Evolutionary conservation across 2,888 invertebrate species (phyloP).

Genomic region (Hanleya hanleyi): DNA sequence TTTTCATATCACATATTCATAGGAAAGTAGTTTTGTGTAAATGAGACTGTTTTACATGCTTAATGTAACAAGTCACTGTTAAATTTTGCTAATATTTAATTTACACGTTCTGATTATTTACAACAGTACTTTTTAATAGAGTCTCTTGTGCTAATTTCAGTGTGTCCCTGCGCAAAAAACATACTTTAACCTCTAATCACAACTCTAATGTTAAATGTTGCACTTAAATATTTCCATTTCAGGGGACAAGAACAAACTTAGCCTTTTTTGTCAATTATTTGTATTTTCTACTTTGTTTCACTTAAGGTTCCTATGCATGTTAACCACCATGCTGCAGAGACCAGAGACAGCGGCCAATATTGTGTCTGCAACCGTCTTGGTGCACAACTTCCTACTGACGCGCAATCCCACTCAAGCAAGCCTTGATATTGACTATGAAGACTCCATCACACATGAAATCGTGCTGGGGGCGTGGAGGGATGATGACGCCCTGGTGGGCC

Average conservation of each 20-base stretch:
- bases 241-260: no score
- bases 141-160: no score
- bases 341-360: conserved; percentile 1
- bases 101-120: no score
- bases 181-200: no score
- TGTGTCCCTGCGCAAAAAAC: no score
- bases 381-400: conserved; percentile 13
- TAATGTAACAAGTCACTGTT: no score
- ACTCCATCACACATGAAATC: conserved; percentile 1
- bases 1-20: neutral
- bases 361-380: neutral
- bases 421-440: neutral
- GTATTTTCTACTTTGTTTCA: neutral
- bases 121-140: no score
- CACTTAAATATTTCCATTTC: no score
- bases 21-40: neutral
- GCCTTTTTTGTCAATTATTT: neutral
- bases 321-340: neutral
- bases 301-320: conserved; percentile 3
- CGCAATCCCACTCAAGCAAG: conserved; percentile 4
- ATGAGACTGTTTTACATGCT: neutral
- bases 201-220: no score
- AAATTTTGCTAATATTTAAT: no score
- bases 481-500: neutral
- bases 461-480: conserved; percentile 21